Evolutionary conservation across 2,113 vertebrate species (phyloP).

Genomic region (Blennius ocellaris): DNA sequence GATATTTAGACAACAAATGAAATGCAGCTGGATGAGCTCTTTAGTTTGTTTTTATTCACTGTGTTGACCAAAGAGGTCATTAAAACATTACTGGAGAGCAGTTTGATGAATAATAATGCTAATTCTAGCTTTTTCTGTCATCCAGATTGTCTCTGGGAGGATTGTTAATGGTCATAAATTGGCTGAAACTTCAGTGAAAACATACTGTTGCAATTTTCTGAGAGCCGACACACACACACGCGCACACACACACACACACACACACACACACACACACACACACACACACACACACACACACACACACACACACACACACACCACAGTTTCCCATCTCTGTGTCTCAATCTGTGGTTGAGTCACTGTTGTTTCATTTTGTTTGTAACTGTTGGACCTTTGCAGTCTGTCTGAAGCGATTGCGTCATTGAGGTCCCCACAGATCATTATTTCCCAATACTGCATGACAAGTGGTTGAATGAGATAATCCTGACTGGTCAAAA

Average conservation of each 20-base stretch:
- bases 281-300: too few relatives aligned
- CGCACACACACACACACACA: too few relatives aligned
- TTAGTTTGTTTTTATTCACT: too few relatives aligned
- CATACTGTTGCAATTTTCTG: slow-evolving; percentile 31
- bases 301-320: too few relatives aligned
- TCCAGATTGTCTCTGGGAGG: background rate
- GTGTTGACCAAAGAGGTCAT: background rate
- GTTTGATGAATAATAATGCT: background rate
- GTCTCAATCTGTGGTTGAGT: slow-evolving; percentile 41
- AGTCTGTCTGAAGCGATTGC: slow-evolving; percentile 19
- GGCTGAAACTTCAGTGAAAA: slow-evolving; percentile 3
- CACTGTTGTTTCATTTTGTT: slow-evolving; percentile 37
- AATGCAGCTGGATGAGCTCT: too few relatives aligned
- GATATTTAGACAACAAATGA: too few relatives aligned
- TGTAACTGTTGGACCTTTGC: slow-evolving; percentile 21
- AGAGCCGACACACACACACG: slow-evolving; percentile 21
- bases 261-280: too few relatives aligned
- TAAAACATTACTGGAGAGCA: background rate
- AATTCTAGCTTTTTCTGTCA: background rate
- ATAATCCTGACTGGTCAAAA: slow-evolving; percentile 2
- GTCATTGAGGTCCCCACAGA: slow-evolving; percentile 18
- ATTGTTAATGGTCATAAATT: background rate
- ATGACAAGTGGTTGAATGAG: slow-evolving; percentile 18
- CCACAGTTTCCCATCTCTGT: slow-evolving; percentile 34
- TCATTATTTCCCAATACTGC: slow-evolving; percentile 3